Evolutionary conservation across 2,888 invertebrate species (phyloP).

Genomic region (Nudaria mundana): DNA sequence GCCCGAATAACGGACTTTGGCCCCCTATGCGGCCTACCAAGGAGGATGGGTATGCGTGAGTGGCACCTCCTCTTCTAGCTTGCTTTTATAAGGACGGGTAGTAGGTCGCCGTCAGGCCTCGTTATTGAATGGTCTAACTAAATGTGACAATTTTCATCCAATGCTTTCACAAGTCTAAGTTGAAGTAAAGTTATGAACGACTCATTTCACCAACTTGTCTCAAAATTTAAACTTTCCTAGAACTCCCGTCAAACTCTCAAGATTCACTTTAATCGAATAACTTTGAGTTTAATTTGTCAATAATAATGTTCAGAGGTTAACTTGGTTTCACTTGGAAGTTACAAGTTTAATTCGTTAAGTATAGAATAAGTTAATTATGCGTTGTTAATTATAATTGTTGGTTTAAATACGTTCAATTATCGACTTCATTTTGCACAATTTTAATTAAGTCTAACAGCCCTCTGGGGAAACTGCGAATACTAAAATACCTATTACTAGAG

Average conservation of each 20-base stretch:
- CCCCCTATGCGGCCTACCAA: too few species aligned
- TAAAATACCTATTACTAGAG: too few species aligned
- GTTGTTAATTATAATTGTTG: constrained; percentile 28
- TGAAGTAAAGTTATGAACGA: neutral
- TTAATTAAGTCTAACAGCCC: too few species aligned
- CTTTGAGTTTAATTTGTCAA: constrained; percentile 64
- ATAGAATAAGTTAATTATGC: constrained; percentile 39
- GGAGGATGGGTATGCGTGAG: too few species aligned
- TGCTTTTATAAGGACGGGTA: too few species aligned
- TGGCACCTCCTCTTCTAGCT: too few species aligned
- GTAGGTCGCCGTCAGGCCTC: neutral
- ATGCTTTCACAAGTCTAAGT: neutral
- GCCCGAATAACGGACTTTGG: too few species aligned
- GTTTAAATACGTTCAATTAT: too few species aligned
- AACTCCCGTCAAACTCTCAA: constrained; percentile 43
- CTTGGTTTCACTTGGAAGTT: constrained; percentile 50
- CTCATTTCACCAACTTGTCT: constrained; percentile 13
- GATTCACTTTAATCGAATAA: constrained; percentile 68
- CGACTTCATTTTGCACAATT: too few species aligned
- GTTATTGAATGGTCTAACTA: neutral
- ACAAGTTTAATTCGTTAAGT: constrained; percentile 40
- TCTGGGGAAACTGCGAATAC: too few species aligned
- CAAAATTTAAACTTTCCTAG: constrained; percentile 16
- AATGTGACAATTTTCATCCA: neutral
- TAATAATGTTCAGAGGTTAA: constrained; percentile 63